Conservation (phyloP, 2,113 vertebrate genomes). For the Chroicocephalus ridibundus region DNA sequence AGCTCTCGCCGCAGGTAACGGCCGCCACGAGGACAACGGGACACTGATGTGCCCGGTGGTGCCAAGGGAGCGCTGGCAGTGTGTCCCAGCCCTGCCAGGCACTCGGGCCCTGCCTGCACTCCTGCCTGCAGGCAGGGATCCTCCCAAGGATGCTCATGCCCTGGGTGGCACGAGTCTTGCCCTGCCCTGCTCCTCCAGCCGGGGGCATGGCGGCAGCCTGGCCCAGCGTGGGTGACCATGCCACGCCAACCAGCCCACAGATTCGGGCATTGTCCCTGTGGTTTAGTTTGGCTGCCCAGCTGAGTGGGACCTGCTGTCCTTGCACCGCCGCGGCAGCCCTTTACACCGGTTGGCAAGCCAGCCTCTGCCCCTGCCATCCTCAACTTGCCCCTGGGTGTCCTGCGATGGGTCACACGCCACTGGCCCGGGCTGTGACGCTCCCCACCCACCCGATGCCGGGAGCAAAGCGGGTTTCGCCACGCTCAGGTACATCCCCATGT, state of each 20-base stretch:
- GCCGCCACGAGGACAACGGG: rapidly evolving
- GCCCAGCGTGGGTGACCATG: rapidly evolving
- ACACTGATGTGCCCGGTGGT: neutral
- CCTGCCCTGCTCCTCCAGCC: neutral
- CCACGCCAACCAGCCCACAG: neutral
- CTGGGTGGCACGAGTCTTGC: rapidly evolving
- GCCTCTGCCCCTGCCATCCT: neutral
- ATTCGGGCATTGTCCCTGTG: neutral
- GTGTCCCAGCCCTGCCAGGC: neutral
- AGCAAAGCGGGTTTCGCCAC: rapidly evolving
- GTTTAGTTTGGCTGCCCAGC: neutral
- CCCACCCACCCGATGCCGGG: rapidly evolving
- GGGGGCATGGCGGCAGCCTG: neutral
- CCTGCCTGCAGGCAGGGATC: neutral
- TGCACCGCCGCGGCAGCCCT: rapidly evolving
- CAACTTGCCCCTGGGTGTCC: rapidly evolving
- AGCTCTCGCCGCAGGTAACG: neutral
- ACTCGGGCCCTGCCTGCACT: neutral
- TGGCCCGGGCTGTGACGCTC: rapidly evolving
- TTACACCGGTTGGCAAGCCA: rapidly evolving
- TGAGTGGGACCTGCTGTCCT: neutral
- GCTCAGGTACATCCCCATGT: rapidly evolving
- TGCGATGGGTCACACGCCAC: rapidly evolving
- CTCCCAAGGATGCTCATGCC: neutral
- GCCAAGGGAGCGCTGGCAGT: neutral